Evolutionary conservation across 1,140 invertebrate species (phyloP), one percentile per base, ranked within the genome.

Genomic region (Polypedilum vanderplanki): DNA sequence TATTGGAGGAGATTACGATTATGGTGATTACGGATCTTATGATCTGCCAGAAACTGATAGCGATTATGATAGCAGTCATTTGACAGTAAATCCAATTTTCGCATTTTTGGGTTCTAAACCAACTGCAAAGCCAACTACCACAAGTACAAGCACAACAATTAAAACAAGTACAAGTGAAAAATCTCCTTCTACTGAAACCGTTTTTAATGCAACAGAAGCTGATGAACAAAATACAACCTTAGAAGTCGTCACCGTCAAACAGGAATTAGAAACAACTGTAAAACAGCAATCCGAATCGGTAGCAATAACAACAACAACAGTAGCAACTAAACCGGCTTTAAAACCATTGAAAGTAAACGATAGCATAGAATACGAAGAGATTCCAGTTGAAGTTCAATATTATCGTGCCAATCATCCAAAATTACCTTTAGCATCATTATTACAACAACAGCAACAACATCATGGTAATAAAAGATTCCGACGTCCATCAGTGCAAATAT

Each of bases 71-170:
- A 70, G 5, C 10, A 18, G n/a, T 3, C 65, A 70, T 20, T 20
- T 70, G 65, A 70, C 65, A 10, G 65, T 70, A 8, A 70, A 70
- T 70, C 65, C 65, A 20, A 70, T 70, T 70, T 70, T 70, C 17
- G 65, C 65, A 20, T 70, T 70, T 70, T 18, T 70, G 9, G 65
- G 65, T 20, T 18, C 65, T 0, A 20, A 7, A 10, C 9, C 65
- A 18, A 70, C 65, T 4, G 18, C 65, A 9, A 57, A 57, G 15
- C 46, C 46, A 1, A 18, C 65, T 1, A 70, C 17, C 9, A 18
- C 65, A 7, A 20, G n/a, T 70, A n/a, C n/a, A 20, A 18, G 9
- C 9, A 70, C 65, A 1, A 70, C 65, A 18, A 18, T 18, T 20
- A 22, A 57, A 70, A 9, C 65, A 70, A 9, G 18, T 22, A 7